Percentiles rank a stretch among this genome's conserved stretches.
Conservation (phyloP, 2,113 vertebrate species). For the Scophthalmus maximus region DNA sequence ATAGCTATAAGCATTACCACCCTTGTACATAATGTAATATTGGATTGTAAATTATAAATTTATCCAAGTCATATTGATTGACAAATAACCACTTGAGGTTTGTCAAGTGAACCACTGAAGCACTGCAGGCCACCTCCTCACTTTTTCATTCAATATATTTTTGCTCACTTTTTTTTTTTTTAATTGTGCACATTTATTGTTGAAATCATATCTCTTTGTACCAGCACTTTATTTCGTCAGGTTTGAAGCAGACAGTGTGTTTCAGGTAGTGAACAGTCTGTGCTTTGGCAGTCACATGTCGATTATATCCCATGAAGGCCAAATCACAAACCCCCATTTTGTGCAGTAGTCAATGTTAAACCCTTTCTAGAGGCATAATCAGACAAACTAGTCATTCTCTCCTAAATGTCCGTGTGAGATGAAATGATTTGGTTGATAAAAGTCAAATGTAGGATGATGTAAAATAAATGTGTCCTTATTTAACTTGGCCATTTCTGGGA, state of each 20-base stretch:
- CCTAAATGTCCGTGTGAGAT: slow-evolving; percentile 59
- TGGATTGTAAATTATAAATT: slow-evolving; percentile 89
- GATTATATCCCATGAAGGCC: slow-evolving; percentile 55
- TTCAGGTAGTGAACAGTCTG: slow-evolving; percentile 67
- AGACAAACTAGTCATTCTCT: slow-evolving; percentile 43
- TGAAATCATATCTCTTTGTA: slow-evolving; percentile 79
- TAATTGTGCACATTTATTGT: slow-evolving; percentile 80
- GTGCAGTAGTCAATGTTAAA: slow-evolving; percentile 50
- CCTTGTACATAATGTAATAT: slow-evolving; percentile 92
- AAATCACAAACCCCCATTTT: slow-evolving; percentile 60
- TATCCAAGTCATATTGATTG: slow-evolving; percentile 75
- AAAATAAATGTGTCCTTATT: slow-evolving; percentile 69
- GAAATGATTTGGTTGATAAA: slow-evolving; percentile 49
- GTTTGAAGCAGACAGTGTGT: slow-evolving; percentile 66
- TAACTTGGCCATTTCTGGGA: slow-evolving; percentile 65
- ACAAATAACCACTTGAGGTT: slow-evolving; percentile 75
- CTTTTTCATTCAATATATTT: slow-evolving; percentile 56
- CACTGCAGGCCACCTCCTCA: slow-evolving; percentile 70
- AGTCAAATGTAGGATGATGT: slow-evolving; percentile 53
- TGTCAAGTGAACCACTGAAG: slow-evolving; percentile 66
- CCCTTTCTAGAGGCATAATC: slow-evolving; percentile 42
- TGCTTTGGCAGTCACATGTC: slow-evolving; percentile 55
- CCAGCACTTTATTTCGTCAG: slow-evolving; percentile 86
- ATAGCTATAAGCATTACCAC: slow-evolving; percentile 82
- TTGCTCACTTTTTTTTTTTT: slow-evolving; percentile 56